These are phyloP conservation scores for Conger conger DNA, from an alignment of 2,113 vertebrate genomes.

Conservation along the genomic window DNA sequence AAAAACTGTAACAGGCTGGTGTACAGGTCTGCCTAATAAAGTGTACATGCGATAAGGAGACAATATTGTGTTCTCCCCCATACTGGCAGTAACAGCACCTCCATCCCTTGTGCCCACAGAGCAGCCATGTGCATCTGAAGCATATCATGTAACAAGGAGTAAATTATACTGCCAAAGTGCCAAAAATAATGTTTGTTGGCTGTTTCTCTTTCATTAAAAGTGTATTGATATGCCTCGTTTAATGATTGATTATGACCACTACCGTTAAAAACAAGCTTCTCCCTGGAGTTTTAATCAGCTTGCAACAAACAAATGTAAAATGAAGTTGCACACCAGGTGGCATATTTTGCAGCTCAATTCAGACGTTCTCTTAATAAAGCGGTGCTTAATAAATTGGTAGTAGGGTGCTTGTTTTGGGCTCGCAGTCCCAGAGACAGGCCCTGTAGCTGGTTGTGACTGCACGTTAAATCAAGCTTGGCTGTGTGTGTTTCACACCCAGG, in stretches of 20 bases:
- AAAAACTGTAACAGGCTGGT: too few relatives aligned
- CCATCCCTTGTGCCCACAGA: neutral
- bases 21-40: too few relatives aligned
- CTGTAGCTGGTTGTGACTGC: slow-evolving; percentile 70
- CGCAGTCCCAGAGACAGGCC: slow-evolving; percentile 63
- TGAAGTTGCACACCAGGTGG: neutral
- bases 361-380: slow-evolving; percentile 54
- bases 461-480: slow-evolving; percentile 70
- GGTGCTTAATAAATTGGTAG: slow-evolving; percentile 64
- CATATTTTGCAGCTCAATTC: slow-evolving; percentile 36
- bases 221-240: neutral
- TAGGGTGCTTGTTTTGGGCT: slow-evolving; percentile 64
- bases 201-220: neutral
- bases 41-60: neutral
- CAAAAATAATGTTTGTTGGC: neutral
- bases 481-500: slow-evolving; percentile 72
- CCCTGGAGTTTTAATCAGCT: neutral
- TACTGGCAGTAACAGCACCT: neutral
- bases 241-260: neutral
- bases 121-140: neutral
- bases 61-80: neutral
- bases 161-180: neutral
- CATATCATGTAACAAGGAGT: neutral
- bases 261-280: neutral
- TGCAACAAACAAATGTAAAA: neutral